Evolutionary conservation across 2,888 invertebrate species (phyloP).

Genomic region (Lithosia quadra): DNA sequence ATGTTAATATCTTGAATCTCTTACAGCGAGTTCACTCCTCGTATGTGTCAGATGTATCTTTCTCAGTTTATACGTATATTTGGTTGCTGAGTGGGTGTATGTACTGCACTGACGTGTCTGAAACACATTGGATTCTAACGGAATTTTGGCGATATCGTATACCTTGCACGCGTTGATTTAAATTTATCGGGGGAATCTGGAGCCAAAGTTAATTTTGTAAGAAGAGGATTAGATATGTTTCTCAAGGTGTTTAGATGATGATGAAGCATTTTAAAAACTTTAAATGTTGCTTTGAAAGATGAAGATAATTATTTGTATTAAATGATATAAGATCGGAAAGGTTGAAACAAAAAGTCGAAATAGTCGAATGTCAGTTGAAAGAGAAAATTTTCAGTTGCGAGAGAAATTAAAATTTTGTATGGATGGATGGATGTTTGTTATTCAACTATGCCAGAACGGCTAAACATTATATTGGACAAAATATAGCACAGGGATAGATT

Average conservation of each 20-base stretch:
- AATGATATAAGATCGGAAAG: neutral
- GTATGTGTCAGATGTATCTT: slow-evolving; percentile 58
- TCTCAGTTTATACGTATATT: slow-evolving; percentile 61
- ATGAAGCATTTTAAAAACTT: neutral
- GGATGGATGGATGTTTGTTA: too few species aligned
- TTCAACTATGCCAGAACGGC: neutral
- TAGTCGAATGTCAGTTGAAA: neutral
- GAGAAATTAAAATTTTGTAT: neutral
- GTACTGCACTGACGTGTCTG: slow-evolving; percentile 42
- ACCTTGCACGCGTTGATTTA: slow-evolving; percentile 34
- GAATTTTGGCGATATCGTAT: slow-evolving; percentile 35
- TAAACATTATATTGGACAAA: neutral
- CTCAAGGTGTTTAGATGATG: neutral
- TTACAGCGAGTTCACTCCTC: slow-evolving; percentile 47
- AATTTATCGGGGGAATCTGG: slow-evolving; percentile 25
- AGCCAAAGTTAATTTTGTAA: slow-evolving; percentile 12
- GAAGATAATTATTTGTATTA: neutral
- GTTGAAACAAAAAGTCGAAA: neutral
- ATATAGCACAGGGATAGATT: neutral
- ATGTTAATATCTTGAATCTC: slow-evolving; percentile 37
- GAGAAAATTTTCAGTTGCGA: neutral
- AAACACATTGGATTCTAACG: slow-evolving; percentile 40
- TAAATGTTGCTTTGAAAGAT: too few species aligned
- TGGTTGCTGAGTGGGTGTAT: slow-evolving; percentile 60
- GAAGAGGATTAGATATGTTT: neutral